phyloP scores from a whole-genome alignment of 2,113 vertebrate genomes.

The Sterna hirundo region DNA sequence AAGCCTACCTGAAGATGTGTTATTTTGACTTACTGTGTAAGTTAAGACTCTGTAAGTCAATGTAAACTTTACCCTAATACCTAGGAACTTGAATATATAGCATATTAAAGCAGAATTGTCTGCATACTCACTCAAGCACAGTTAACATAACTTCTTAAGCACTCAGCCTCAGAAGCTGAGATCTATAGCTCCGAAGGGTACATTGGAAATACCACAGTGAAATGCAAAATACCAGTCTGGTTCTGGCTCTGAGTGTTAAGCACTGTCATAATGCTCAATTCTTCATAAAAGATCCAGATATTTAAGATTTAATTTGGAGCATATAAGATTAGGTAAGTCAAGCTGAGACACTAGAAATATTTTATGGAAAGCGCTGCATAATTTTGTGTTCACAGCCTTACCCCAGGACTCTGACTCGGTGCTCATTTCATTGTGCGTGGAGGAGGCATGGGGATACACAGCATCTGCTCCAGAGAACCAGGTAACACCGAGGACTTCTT shows the following conservation, averaged over 20 bases:
- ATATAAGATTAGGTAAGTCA: not conserved
- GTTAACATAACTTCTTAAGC: not conserved
- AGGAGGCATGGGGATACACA: not conserved
- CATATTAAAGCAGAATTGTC: not conserved
- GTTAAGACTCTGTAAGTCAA: not conserved
- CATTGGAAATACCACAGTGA: not conserved
- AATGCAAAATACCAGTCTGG: not conserved
- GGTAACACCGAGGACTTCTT: not conserved
- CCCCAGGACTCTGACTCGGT: not conserved
- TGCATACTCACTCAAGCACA: not conserved
- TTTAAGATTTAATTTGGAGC: not conserved
- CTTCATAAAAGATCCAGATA: not conserved
- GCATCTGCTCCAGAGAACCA: not conserved
- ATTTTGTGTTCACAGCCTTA: not conserved
- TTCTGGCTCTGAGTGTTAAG: not conserved
- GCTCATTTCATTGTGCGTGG: rapidly evolving
- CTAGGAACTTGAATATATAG: not conserved
- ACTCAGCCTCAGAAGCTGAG: not conserved
- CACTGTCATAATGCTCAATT: too few relatives aligned
- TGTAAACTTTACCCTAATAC: not conserved
- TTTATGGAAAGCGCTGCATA: not conserved
- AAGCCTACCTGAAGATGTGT: not conserved
- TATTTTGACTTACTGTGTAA: not conserved
- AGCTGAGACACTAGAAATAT: not conserved
- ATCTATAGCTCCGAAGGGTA: not conserved